Base-by-base conservation (phyloP, 2,888 invertebrate species). In the Phortica okadai region DNA sequence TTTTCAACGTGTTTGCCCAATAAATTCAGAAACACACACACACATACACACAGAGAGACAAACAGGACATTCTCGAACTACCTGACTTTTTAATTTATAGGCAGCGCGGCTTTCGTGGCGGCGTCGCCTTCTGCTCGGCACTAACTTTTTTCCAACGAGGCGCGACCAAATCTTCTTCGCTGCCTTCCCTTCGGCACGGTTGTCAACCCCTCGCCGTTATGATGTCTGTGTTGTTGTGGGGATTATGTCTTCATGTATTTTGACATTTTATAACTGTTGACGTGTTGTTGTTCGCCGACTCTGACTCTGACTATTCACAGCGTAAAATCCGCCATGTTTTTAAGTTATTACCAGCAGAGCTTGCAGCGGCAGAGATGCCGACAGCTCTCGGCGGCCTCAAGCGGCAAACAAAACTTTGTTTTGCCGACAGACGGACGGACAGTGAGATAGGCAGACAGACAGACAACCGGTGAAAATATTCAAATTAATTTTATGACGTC, bases 401-500 rank as follows among this genome's bases (percentile, higher is more conserved):
- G 33, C 33, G 33, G 33, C 33, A 33, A 33, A 33, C 33, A 33
- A 33, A 33, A 33, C 33, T 33, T 33, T 33, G 2, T 1, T 33
- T 5, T 50, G 50, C 50, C 50, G 50, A 50, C 50, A 50, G 33
- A 33, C 33, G 4, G 33, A 33, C 33, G 33, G 33, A 33, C 33
- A 33, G 1, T 4, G 33, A 5, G 33, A 33, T n/a, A n/a, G n/a
- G n/a, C 33, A 5, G 33, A 56, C 33, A 5, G 33, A 56, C 33
- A 5, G 33, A 33, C 33, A 67, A 14, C 42, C 50, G 70, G 72
- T 72, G 72, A 78, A 86, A 85, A 84, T 88, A 80, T 80, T 84
- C 78, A 85, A 86, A 88, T 88, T 87, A 83, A 83, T 85, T 85
- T 87, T 78, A 82, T 80, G 83, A 78, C 81, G 76, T 80, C 80